Percentiles rank a stretch among this genome's conserved stretches.
Evolutionary conservation across 2,888 invertebrate genomes (phyloP).

Genomic region (Chrysina gloriosa): DNA sequence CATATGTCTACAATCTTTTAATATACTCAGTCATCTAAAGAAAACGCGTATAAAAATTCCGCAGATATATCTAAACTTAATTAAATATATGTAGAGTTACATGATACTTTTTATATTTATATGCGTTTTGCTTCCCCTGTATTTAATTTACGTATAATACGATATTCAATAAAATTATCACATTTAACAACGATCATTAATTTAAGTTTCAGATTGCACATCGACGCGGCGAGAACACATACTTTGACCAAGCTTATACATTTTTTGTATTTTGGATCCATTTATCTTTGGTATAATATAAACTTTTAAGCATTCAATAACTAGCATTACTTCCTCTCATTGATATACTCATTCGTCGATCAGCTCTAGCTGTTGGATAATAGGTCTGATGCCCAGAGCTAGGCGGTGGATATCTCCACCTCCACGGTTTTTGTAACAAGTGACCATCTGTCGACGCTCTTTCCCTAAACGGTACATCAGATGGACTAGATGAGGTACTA

Average conservation of each 20-base stretch:
- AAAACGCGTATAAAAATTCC: constrained; percentile 30
- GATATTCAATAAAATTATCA: constrained; percentile 25
- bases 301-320: constrained; percentile 56
- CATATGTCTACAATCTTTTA: constrained; percentile 11
- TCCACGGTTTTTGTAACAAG: constrained; percentile 70
- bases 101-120: constrained; percentile 24
- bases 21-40: constrained; percentile 28
- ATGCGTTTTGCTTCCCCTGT: constrained; percentile 37
- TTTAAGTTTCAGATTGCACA: constrained; percentile 22
- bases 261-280: no score
- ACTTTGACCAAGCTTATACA: constrained; percentile 22
- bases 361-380: constrained; percentile 65
- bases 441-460: constrained; percentile 82
- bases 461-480: constrained; percentile 73
- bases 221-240: constrained; percentile 27
- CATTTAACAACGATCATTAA: constrained; percentile 27
- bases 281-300: not conserved
- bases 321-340: constrained; percentile 75
- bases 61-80: constrained; percentile 19
- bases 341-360: constrained; percentile 82
- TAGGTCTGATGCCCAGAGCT: constrained; percentile 56
- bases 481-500: constrained; percentile 58
- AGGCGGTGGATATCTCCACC: constrained; percentile 70
- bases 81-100: not conserved
- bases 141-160: constrained; percentile 8